A percentile compares a stretch with the other conserved stretches of the same genome.
Conservation (phyloP, 64 coral and sea anemone genomes). For the Dendronephthya gigantea region DNA sequence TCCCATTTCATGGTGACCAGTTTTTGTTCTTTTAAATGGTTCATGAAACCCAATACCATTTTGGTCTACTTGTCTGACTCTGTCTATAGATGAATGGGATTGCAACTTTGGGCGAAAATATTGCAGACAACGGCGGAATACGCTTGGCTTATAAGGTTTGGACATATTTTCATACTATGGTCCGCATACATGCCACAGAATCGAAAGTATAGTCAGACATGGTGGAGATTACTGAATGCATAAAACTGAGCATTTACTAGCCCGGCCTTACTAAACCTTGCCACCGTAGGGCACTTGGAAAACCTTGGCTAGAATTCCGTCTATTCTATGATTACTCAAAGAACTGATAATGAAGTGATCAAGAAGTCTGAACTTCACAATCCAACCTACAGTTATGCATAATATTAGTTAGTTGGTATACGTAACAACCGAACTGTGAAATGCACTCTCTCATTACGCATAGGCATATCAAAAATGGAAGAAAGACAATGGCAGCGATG, state of each 20-base stretch:
- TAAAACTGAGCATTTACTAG: no score
- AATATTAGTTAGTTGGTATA: no score
- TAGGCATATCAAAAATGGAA: slow-evolving; percentile 6
- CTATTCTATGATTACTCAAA: no score
- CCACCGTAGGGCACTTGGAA: no score
- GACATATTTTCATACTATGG: not conserved
- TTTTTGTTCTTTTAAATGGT: not conserved
- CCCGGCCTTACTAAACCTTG: no score
- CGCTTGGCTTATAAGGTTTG: not conserved
- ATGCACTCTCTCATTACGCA: not conserved
- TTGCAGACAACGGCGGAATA: not conserved
- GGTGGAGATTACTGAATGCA: no score
- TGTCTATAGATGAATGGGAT: not conserved
- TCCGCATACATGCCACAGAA: not conserved
- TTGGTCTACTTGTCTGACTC: not conserved
- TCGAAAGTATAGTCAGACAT: not conserved
- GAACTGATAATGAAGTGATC: no score
- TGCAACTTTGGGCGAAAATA: not conserved
- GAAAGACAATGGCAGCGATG: not conserved
- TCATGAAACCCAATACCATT: not conserved
- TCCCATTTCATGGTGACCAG: no score
- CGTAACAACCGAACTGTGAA: no score
- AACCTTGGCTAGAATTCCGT: no score
- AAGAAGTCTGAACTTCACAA: no score
- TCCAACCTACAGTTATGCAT: no score